Evolutionary conservation across 1,140 invertebrate species (phyloP).

Genomic region (Nephila pilipes): DNA sequence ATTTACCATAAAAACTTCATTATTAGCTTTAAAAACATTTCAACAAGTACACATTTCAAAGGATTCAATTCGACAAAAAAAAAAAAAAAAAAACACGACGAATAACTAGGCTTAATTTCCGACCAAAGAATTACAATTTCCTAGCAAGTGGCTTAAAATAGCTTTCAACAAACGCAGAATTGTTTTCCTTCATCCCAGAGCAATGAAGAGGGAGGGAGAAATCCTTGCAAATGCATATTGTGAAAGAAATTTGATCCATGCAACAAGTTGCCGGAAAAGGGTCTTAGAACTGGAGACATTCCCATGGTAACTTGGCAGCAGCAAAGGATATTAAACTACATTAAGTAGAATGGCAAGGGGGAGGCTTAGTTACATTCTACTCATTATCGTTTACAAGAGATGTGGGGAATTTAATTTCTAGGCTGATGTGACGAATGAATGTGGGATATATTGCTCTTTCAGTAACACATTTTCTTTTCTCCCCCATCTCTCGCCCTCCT

Average conservation of each 20-base stretch:
- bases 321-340: neutral
- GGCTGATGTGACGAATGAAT: neutral
- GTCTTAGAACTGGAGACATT: neutral
- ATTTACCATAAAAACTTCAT: too few relatives aligned
- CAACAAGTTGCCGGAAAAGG: slow-evolving; percentile 14
- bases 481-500: neutral
- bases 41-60: too few relatives aligned
- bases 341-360: neutral
- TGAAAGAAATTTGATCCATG: neutral
- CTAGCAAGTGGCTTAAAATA: neutral
- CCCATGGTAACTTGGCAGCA: neutral
- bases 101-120: neutral
- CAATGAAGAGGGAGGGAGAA: neutral
- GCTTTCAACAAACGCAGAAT: neutral
- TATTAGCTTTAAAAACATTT: too few relatives aligned
- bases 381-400: slow-evolving; percentile 1
- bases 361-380: slow-evolving; percentile 8
- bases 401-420: neutral
- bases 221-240: neutral
- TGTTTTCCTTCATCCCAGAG: neutral
- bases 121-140: neutral
- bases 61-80: too few relatives aligned
- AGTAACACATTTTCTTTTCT: neutral
- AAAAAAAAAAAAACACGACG: neutral
- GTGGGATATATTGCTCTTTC: neutral